phyloP scores from a whole-genome alignment of 2,888 invertebrate genomes.

The Cataglyphis altisquamis region DNA sequence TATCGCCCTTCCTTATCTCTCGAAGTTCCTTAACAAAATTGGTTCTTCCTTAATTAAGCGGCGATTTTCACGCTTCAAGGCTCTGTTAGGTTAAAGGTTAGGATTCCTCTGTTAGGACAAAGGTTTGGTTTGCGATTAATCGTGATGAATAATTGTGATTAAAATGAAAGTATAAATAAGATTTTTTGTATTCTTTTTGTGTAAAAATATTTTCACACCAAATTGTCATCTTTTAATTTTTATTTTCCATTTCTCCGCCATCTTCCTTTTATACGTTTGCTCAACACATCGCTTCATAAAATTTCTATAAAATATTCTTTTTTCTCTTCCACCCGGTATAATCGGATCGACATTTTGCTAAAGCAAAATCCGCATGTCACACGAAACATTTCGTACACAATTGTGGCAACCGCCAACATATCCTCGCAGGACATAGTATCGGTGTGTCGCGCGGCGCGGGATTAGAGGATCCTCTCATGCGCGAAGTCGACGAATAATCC shows the following conservation, averaged over 20 bases:
- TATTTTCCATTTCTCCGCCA: not conserved
- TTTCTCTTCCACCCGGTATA: not conserved
- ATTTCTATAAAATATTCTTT: not conserved
- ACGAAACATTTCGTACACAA: not conserved
- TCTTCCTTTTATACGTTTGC: not conserved
- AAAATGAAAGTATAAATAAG: not conserved
- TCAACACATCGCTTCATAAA: not conserved
- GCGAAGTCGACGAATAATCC: constrained; percentile 45
- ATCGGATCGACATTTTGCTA: not conserved
- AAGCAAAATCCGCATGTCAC: not conserved
- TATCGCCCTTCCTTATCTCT: not conserved
- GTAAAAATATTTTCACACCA: not conserved
- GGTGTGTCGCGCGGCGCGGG: not conserved
- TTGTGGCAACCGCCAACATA: not conserved
- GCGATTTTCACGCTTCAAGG: not conserved
- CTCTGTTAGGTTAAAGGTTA: not conserved
- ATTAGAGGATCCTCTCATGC: constrained; percentile 21
- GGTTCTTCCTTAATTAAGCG: not conserved
- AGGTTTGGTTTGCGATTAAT: not conserved
- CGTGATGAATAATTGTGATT: not conserved
- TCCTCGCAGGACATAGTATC: not conserved
- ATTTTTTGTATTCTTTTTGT: not conserved
- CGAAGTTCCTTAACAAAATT: not conserved
- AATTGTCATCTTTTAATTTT: not conserved
- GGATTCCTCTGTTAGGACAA: not conserved